phyloP scores from a whole-genome alignment of 2,797 vertebrate species.

The Hypotaenidia philippensis region DNA sequence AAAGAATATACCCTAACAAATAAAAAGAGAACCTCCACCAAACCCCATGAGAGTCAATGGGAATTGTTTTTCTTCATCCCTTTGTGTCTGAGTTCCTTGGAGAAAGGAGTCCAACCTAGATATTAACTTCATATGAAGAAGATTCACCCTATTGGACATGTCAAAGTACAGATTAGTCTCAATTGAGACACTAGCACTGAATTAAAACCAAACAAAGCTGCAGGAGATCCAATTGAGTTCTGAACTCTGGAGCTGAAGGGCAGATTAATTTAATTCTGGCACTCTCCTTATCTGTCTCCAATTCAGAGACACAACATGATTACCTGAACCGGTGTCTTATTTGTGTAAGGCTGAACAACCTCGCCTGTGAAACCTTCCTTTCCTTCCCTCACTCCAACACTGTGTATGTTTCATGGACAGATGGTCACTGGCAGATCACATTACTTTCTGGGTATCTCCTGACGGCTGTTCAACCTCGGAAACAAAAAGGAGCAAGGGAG shows the following conservation, averaged over 20 bases:
- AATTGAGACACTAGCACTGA: not conserved
- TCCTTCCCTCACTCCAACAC: not conserved
- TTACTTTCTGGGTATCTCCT: slow-evolving; percentile 8
- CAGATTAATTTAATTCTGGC: not conserved
- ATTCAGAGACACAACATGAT: not conserved
- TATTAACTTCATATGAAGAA: not conserved
- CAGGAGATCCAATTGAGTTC: not conserved
- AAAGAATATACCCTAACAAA: not conserved
- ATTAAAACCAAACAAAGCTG: not conserved
- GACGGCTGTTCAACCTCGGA: not conserved
- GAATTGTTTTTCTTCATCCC: not conserved
- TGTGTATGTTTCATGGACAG: not conserved
- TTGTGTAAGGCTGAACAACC: not conserved
- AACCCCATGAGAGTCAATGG: not conserved
- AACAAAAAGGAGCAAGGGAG: slow-evolving; percentile 13
- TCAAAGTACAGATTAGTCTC: not conserved
- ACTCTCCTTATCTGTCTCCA: not conserved
- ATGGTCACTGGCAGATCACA: not conserved
- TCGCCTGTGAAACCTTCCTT: not conserved
- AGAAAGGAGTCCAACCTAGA: not conserved
- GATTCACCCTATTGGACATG: not conserved
- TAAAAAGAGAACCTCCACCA: not conserved
- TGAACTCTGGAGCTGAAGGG: not conserved
- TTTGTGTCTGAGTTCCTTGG: not conserved
- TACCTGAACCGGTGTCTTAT: not conserved